phyloP scores from a whole-genome alignment of 2,888 invertebrate genomes.

The Cotesia congregata region DNA sequence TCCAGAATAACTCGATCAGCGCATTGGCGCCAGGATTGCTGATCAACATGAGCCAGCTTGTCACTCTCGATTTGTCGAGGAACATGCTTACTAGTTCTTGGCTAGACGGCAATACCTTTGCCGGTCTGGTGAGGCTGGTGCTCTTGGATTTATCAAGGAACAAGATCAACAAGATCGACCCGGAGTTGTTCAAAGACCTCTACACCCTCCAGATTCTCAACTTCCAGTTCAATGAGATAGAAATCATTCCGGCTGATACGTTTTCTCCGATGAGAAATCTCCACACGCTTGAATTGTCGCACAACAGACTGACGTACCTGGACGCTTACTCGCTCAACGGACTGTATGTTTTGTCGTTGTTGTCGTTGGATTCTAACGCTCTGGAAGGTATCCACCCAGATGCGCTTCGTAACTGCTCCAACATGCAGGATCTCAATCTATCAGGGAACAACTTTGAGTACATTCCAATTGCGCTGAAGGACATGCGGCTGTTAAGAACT shows the following conservation, averaged over 20 bases:
- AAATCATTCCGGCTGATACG: conserved; percentile 87
- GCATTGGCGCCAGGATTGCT: conserved; percentile 88
- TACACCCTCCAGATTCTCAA: conserved; percentile 92
- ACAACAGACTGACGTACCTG: conserved; percentile 87
- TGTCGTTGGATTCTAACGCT: conserved; percentile 89
- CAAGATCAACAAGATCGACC: conserved; percentile 83
- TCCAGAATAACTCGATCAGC: conserved; percentile 92
- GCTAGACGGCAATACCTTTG: conserved; percentile 88
- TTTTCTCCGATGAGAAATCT: conserved; percentile 93
- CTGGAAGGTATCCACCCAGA: conserved; percentile 88
- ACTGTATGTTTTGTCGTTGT: conserved; percentile 85
- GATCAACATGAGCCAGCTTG: conserved; percentile 86
- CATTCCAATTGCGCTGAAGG: conserved; percentile 85
- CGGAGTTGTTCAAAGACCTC: conserved; percentile 87
- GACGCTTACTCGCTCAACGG: conserved; percentile 91
- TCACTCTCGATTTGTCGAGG: conserved; percentile 86
- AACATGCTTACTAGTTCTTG: conserved; percentile 90
- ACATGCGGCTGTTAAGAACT: conserved; percentile 88
- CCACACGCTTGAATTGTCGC: conserved; percentile 88
- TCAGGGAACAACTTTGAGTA: conserved; percentile 87
- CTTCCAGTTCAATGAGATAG: conserved; percentile 86
- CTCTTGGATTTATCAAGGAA: conserved; percentile 89
- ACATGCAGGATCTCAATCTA: conserved; percentile 90
- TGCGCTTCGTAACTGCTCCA: conserved; percentile 91
- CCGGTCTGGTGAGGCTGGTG: conserved; percentile 89